phyloP scores from a whole-genome alignment of 2,113 vertebrate species.

The Anarrhichthys ocellatus region DNA sequence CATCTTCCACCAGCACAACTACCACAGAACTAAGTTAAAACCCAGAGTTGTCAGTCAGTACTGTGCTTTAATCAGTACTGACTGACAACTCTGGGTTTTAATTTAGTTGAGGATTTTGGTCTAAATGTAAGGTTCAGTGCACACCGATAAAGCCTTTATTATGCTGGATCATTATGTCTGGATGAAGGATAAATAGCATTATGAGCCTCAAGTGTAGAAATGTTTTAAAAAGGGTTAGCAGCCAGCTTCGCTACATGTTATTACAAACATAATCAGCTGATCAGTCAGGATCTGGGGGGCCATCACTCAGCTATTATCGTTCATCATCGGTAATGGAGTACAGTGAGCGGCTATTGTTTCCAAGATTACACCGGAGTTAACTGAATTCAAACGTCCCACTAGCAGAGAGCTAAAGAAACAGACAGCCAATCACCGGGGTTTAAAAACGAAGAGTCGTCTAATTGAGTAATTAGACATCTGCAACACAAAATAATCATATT shows the following conservation, averaged over 20 bases:
- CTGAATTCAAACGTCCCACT: background rate
- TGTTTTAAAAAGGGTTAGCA: background rate
- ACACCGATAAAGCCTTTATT: constrained; percentile 35
- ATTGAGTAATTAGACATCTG: background rate
- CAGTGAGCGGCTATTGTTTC: constrained; percentile 7
- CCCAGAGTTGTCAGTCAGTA: background rate
- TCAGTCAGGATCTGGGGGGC: constrained; percentile 8
- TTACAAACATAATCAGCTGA: constrained; percentile 46
- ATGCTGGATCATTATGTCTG: constrained; percentile 37
- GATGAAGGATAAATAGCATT: constrained; percentile 27
- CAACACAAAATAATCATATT: background rate
- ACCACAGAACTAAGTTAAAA: background rate
- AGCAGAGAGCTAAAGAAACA: background rate
- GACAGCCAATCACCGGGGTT: too few species aligned
- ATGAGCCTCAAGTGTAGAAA: constrained; percentile 25
- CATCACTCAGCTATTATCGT: constrained; percentile 12
- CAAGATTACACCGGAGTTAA: background rate
- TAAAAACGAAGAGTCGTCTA: background rate
- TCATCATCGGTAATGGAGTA: background rate
- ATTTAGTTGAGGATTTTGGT: background rate
- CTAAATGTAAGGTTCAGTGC: constrained; percentile 32
- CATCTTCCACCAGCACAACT: background rate
- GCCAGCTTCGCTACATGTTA: constrained; percentile 25
- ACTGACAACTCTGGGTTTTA: background rate
- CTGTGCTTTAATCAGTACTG: background rate